Evolutionary conservation across 2,797 vertebrate species (phyloP).

Genomic region (Argentina silus): DNA sequence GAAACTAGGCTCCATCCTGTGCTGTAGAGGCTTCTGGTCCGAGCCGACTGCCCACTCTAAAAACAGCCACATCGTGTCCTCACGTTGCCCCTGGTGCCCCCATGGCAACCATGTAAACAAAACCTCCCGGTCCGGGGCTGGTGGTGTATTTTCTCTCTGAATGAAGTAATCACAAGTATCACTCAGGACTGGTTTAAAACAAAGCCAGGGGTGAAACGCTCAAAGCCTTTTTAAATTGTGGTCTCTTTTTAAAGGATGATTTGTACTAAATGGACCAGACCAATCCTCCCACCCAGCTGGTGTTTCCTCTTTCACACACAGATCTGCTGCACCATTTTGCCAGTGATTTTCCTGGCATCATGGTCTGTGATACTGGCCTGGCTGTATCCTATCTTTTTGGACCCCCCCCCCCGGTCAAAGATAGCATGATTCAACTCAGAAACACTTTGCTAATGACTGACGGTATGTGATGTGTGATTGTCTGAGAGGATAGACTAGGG

Average conservation of each 20-base stretch:
- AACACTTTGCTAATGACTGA: neutral
- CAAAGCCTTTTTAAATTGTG: neutral
- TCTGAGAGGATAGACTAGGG: neutral
- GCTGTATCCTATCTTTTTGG: too few relatives aligned
- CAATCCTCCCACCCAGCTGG: slow-evolving; percentile 6
- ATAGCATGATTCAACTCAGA: neutral
- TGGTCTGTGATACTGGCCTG: too few relatives aligned
- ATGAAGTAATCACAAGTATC: neutral
- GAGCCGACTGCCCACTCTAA: slow-evolving; percentile 25
- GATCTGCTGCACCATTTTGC: too few relatives aligned
- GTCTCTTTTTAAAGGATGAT: neutral
- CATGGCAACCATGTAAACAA: slow-evolving; percentile 48
- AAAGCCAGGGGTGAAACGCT: neutral
- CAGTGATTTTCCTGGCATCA: too few relatives aligned
- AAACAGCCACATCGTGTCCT: slow-evolving; percentile 39
- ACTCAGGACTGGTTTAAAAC: neutral
- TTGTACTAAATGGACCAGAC: neutral
- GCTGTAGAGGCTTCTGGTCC: neutral
- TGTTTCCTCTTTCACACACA: neutral
- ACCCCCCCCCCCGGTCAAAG: neutral
- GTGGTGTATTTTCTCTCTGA: neutral
- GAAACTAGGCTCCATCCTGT: neutral
- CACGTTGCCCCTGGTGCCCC: slow-evolving; percentile 31
- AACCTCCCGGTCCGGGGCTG: neutral
- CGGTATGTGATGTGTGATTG: neutral